Evolutionary conservation across 1,140 invertebrate genomes (phyloP).

Genomic region (Meloidogyne floridensis): DNA sequence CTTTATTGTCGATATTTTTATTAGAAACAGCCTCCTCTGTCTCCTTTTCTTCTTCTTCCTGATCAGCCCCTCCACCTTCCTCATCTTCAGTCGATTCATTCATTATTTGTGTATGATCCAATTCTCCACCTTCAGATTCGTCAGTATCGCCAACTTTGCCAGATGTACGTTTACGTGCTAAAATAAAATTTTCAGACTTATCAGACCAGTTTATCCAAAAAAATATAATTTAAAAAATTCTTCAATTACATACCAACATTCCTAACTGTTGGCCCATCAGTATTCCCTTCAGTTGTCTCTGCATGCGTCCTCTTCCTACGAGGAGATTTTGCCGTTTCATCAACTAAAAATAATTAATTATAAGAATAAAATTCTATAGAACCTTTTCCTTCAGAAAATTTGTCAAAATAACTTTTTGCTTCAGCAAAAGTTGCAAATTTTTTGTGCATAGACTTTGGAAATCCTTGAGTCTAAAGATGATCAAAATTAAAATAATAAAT

Average conservation of each 20-base stretch:
- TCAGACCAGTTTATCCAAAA: too few relatives aligned
- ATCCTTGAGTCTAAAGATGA: conserved; percentile 73
- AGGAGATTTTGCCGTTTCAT: conserved; percentile 13
- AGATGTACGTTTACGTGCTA: conserved; percentile 25
- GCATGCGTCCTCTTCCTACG: conserved; percentile 3
- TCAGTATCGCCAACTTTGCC: conserved; percentile 13
- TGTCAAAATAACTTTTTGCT: conserved; percentile 67
- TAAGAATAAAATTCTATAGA: not conserved
- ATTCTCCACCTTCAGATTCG: conserved; percentile 13
- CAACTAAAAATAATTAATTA: conserved; percentile 18
- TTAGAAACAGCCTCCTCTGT: not conserved
- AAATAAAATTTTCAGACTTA: not conserved
- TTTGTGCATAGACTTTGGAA: conserved; percentile 75
- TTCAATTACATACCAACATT: conserved; percentile 9
- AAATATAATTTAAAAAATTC: too few relatives aligned
- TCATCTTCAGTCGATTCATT: not conserved
- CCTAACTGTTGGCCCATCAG: not conserved
- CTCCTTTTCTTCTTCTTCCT: not conserved
- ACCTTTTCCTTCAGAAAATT: conserved; percentile 44
- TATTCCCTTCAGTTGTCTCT: not conserved
- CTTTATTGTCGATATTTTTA: not conserved
- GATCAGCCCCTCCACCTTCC: not conserved
- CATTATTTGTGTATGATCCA: conserved; percentile 4
- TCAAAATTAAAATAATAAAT: not conserved
- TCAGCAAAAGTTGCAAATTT: conserved; percentile 74